Evolutionary conservation across 2,113 vertebrate species (phyloP), one percentile per base, ranked within the genome.

Genomic region (Phylloscopus trochiloides): DNA sequence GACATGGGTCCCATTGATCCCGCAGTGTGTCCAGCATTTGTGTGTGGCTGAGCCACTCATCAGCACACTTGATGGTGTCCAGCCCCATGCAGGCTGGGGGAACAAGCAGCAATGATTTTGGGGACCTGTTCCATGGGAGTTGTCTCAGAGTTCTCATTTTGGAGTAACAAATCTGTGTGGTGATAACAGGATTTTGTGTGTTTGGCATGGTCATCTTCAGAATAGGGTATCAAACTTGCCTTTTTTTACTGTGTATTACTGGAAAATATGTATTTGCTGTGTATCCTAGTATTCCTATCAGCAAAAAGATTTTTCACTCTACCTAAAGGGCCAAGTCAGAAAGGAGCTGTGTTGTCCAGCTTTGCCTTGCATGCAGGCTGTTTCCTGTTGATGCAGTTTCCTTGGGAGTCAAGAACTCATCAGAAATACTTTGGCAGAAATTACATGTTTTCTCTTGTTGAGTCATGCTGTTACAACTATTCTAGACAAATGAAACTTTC

Each of bases 1-100:
- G 52, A 58, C 2, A 0, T 1, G 1, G n/a, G 17, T 6, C 4
- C n/a, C 31, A 25, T 47, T 68, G 58, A 45, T 72, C 58, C 14
- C 1, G 3, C 42, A 5, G 24, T 1, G 3, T 57, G 25, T 26
- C 54, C 54, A 11, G 38, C 2, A 1, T 17, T 25, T 38, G 20
- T 28, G 31, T 47, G 71, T 0, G 1, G 32, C 73, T 58, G 52
- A 62, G 58, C 29, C 40, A 22, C 45, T 43, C 43, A 70, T 28
- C 29, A 42, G 43, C 6, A 2, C 51, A 21, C 14, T 32, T 36
- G 43, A 7, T 19, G 21, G 32, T 0, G 1, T 10, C 48, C 43
- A 68, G 72, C 48, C 28, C 59, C 66, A 9, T 2, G 8, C 36
- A 17, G 17, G 7, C 20, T 59, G 36, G 31, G 34, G 48, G 8